Evolutionary conservation across 2,888 invertebrate species (phyloP).

Genomic region (Xylota segnis): DNA sequence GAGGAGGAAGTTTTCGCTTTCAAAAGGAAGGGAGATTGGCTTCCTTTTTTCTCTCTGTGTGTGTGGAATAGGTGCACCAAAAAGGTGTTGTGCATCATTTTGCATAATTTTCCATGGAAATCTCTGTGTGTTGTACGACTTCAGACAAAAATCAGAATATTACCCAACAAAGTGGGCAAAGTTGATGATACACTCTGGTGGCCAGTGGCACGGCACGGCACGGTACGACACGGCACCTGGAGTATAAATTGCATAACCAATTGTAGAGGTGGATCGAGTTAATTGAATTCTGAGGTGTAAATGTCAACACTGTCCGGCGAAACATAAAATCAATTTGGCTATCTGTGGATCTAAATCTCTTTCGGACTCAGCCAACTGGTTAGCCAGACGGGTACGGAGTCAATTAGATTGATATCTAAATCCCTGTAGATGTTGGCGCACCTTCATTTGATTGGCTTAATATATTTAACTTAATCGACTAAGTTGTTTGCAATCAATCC

Average conservation of each 20-base stretch:
- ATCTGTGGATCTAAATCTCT: conserved; percentile 56
- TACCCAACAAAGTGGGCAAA: conserved; percentile 51
- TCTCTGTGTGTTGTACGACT: conserved; percentile 43
- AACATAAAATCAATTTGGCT: conserved; percentile 68
- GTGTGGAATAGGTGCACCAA: conserved; percentile 14
- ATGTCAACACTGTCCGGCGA: conserved; percentile 58
- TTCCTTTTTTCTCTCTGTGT: conserved; percentile 1
- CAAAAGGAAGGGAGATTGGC: neutral
- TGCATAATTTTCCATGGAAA: conserved; percentile 68
- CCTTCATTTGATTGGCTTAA: conserved; percentile 60
- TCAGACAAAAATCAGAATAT: conserved; percentile 45
- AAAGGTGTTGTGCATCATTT: conserved; percentile 69
- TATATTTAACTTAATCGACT: conserved; percentile 35
- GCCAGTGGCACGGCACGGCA: conserved; percentile 18
- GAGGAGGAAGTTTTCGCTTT: conserved; percentile 60
- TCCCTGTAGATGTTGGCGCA: conserved; percentile 66
- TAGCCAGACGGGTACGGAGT: conserved; percentile 21
- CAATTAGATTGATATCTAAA: conserved; percentile 69
- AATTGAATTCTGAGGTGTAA: conserved; percentile 72
- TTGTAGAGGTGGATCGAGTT: conserved; percentile 49
- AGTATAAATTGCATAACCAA: conserved; percentile 52
- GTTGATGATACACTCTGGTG: conserved; percentile 41
- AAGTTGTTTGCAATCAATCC: conserved; percentile 56
- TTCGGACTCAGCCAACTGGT: conserved; percentile 41
- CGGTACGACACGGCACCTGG: conserved; percentile 24